Conservation (phyloP, 1,140 invertebrate species). For the Drosophila asahinai region DNA sequence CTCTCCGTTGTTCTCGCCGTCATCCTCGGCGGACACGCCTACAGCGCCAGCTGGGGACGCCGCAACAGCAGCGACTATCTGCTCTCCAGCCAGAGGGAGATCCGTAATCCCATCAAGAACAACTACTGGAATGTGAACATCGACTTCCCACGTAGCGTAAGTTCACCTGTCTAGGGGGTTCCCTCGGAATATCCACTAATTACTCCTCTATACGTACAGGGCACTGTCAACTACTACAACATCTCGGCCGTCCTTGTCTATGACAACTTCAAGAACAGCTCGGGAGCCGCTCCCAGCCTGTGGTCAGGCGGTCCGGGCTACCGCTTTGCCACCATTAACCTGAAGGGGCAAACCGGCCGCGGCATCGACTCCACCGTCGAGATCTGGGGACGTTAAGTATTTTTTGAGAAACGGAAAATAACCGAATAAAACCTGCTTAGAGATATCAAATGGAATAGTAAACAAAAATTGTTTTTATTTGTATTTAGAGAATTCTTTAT, state of each 20-base stretch:
- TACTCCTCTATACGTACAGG: conserved; percentile 27
- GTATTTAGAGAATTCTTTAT: no score
- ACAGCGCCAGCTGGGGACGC: conserved; percentile 66
- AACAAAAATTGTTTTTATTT: not conserved
- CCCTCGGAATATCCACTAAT: not conserved
- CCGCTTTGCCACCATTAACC: conserved; percentile 52
- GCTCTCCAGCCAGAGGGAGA: conserved; percentile 56
- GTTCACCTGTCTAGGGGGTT: not conserved
- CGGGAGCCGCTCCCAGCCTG: conserved; percentile 59
- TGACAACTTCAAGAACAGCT: conserved; percentile 77
- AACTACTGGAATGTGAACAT: conserved; percentile 66
- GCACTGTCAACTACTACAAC: conserved; percentile 41
- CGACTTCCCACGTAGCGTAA: conserved; percentile 63
- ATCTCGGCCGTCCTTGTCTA: conserved; percentile 58
- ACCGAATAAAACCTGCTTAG: not conserved
- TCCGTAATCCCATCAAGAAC: conserved; percentile 60
- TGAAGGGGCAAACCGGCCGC: conserved; percentile 48
- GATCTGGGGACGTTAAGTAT: conserved; percentile 62
- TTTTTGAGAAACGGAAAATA: not conserved
- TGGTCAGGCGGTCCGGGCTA: conserved; percentile 64
- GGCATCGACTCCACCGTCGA: conserved; percentile 76
- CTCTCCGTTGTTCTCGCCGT: conserved; percentile 63
- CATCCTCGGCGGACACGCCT: conserved; percentile 51
- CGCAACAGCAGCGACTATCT: conserved; percentile 47
- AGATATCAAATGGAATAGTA: not conserved